A percentile compares a stretch with the other conserved stretches of the same genome.
Evolutionary conservation across 2,888 invertebrate genomes (phyloP).

Genomic region (Drosophila kanekoi): DNA sequence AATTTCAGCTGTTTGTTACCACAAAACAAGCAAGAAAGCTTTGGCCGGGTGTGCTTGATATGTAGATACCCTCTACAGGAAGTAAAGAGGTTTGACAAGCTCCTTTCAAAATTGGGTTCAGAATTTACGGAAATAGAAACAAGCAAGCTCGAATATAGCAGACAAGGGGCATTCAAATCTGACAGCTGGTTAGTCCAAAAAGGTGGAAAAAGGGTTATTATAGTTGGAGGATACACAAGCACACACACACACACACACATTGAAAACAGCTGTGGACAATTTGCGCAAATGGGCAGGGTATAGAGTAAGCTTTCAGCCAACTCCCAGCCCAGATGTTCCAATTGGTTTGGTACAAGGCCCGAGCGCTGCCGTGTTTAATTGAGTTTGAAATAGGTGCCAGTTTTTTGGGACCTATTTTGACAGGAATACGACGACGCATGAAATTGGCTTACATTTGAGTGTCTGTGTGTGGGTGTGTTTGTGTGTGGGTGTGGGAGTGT

Average conservation of each 20-base stretch:
- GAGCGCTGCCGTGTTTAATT: slow-evolving; percentile 70
- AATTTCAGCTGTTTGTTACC: not conserved
- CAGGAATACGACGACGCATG: slow-evolving; percentile 56
- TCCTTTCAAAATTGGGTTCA: too few relatives aligned
- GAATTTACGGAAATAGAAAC: too few relatives aligned
- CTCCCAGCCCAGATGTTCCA: slow-evolving; percentile 1
- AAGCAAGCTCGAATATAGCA: too few relatives aligned
- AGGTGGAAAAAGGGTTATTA: slow-evolving; percentile 30
- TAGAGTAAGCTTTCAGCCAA: not conserved
- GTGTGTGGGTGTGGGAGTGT: slow-evolving; percentile 10
- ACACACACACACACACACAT: slow-evolving; percentile 2
- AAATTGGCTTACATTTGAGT: slow-evolving; percentile 74
- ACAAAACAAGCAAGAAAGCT: not conserved
- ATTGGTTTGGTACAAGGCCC: slow-evolving; percentile 19
- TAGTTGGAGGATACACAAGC: slow-evolving; percentile 17
- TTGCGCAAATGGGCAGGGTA: slow-evolving; percentile 16
- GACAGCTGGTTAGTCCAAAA: slow-evolving; percentile 49
- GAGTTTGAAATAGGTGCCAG: slow-evolving; percentile 79
- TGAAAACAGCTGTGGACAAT: slow-evolving; percentile 57
- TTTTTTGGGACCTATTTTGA: slow-evolving; percentile 32
- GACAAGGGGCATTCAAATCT: slow-evolving; percentile 12
- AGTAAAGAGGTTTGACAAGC: not conserved
- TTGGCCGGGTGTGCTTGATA: not conserved
- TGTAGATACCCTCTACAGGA: not conserved
- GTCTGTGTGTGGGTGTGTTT: slow-evolving; percentile 14